phyloP scores from a whole-genome alignment of 2,113 vertebrate genomes.

The Spilogale gracilis region DNA sequence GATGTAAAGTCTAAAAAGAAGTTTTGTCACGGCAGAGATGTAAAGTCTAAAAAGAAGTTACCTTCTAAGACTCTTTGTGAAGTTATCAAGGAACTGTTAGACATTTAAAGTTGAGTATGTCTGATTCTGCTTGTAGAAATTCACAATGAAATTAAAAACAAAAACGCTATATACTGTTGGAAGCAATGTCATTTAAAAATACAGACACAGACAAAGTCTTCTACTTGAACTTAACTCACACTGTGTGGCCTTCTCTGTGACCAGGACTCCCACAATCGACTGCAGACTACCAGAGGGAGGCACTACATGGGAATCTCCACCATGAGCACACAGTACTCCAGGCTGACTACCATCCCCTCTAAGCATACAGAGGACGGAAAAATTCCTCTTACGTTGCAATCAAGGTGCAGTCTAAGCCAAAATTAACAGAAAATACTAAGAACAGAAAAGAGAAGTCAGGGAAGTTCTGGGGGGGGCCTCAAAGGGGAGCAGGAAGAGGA shows the following conservation, averaged over 20 bases:
- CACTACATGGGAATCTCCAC: not conserved
- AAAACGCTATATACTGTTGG: not conserved
- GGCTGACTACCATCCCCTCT: not conserved
- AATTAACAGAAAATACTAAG: not conserved
- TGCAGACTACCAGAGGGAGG: not conserved
- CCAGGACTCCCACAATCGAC: not conserved
- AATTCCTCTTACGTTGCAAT: not conserved
- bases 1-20: not conserved
- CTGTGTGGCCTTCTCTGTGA: not conserved
- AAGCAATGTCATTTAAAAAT: not conserved
- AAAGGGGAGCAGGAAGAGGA: not conserved
- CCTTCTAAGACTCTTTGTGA: not conserved
- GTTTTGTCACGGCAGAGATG: not conserved
- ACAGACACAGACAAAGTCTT: not conserved
- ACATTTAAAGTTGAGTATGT: not conserved
- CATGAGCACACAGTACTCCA: not conserved
- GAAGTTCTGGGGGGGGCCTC: accelerated
- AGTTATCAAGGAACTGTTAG: constrained; percentile 3
- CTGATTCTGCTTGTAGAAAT: constrained; percentile 15
- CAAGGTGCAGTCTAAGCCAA: not conserved
- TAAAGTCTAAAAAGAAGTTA: not conserved
- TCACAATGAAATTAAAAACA: not conserved
- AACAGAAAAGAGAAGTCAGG: not conserved
- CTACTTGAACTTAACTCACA: not conserved
- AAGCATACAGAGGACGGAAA: not conserved